Evolutionary conservation across 2,113 vertebrate species (phyloP), one percentile per base, ranked within the genome.

Genomic region (Caranx ignobilis): DNA sequence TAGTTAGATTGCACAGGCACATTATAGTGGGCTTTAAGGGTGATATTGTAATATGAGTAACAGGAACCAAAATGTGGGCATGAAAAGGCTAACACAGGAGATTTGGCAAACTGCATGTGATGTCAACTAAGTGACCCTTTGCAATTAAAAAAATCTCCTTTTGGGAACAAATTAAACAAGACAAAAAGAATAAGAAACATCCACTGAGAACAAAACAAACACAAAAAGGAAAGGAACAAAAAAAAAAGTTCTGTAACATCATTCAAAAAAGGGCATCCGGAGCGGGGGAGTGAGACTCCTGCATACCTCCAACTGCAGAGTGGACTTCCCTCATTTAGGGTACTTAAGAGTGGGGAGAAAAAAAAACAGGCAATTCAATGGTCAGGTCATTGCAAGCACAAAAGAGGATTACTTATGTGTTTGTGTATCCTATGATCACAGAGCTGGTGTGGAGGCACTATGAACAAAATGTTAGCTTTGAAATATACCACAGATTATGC

Each of bases 271-370:
- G 72, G 74, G 45, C 70, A 84, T 93, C 86, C 78, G 52, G 76
- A 83, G 41, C 9, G 77, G 76, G 90, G 79, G 87, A 87, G 89
- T 79, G 84, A 89, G 89, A 91, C 68, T 87, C 71, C 91, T 92
- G 90, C 95, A 91, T 95, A 95, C 95, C 95, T 95, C 93, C 93
- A 92, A 82, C 93, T 92, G 93, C 83, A 75, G 89, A 84, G 88
- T 79, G 87, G 94, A 90, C 85, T 89, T 93, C 87, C 92, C 81
- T 95, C 95, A 95, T 92, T 95, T 95, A 93, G 95, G 94, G 83
- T 95, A 95, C 95, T 95, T 94, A 69, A 93, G 89, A 92, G 85
- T 70, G 83, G 90, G 87, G 79, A 94, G 91, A 94, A 90, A 90
- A 91, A 91, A 87, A 94, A 91, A 95, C 84, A 93, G 84, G 77